Evolutionary conservation across 2,888 invertebrate genomes (phyloP).

Genomic region (Eilema caniola): DNA sequence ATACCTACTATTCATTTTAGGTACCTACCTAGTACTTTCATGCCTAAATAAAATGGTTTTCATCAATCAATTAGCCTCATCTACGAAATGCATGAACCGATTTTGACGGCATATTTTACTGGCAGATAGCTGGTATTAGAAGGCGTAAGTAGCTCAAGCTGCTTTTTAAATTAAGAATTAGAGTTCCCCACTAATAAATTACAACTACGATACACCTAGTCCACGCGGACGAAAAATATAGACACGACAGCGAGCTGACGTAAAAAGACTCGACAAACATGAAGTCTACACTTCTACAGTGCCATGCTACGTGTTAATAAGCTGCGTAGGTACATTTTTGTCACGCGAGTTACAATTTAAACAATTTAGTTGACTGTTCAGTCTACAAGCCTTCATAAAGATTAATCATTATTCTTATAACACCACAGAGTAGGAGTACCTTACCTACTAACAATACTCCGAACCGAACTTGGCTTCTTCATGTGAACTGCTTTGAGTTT

Average conservation of each 20-base stretch:
- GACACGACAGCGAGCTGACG: neutral
- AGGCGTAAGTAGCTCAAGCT: neutral
- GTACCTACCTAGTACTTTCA: neutral
- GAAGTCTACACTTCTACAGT: neutral
- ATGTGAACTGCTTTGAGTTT: too few relatives aligned
- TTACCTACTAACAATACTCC: neutral
- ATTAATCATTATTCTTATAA: neutral
- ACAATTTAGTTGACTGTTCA: neutral
- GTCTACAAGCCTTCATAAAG: neutral
- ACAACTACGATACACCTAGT: neutral
- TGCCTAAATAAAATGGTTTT: too few relatives aligned
- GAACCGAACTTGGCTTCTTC: too few relatives aligned
- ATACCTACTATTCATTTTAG: neutral
- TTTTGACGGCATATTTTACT: neutral
- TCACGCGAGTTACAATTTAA: slow-evolving; percentile 7
- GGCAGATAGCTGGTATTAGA: neutral
- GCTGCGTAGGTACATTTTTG: neutral
- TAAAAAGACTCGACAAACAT: neutral
- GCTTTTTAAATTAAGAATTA: neutral
- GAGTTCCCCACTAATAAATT: neutral
- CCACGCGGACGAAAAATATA: too few relatives aligned
- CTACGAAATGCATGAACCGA: neutral
- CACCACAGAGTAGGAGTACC: neutral
- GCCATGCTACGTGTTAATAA: slow-evolving; percentile 5
- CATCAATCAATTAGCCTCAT: neutral